Base-by-base conservation (phyloP, 2,797 vertebrate genomes). In the Microcaecilia unicolor region DNA sequence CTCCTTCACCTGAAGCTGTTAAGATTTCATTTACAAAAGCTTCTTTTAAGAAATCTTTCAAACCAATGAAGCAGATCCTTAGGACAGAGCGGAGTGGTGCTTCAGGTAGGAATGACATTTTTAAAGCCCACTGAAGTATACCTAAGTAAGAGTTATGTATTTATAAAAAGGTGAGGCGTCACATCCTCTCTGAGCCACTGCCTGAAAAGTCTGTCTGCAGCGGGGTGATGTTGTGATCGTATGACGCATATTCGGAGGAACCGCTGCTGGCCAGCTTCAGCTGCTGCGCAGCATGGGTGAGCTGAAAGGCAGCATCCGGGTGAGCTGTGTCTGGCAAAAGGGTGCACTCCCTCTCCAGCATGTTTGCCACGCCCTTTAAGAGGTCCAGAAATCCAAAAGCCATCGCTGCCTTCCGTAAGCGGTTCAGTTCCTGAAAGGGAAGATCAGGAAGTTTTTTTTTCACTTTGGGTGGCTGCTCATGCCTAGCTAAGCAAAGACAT, bases 311-410 rank as follows among this genome's bases (percentile, higher is more conserved):
- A 0, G 95, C 96, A 0, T 98, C 95, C 0, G 95, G 95, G 29
- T 99, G 95, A 1, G 95, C 93, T 0, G 91, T 92, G 74, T 98
- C 94, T 0, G 96, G 95, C 3, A 99, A 78, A 41, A 99, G 59
- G 0, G 94, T 99, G 67, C 96, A 98, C 57, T 98, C 95, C 36
- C 94, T 62, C 54, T 98, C 95, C 41, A 99, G 67, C 71, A 99
- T 90, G 18, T 98, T 96, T 0, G 94, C 90, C 36, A 99, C 89
- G 0, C 92, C 92, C 51, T 95, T 98, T 52, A 99, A 57, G 29
- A 99, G 87, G 58, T 99, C 95, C 86, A 92, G 78, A 64, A 99
- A 99, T 16, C 95, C 95, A 3, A 99, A 97, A 8, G 93, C 92
- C 58, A 99, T 59, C 6, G 96, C 95, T 3, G 96, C 93, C 57